Evolutionary conservation across 2,888 invertebrate genomes (phyloP).

Genomic region (Junonia oenone): DNA sequence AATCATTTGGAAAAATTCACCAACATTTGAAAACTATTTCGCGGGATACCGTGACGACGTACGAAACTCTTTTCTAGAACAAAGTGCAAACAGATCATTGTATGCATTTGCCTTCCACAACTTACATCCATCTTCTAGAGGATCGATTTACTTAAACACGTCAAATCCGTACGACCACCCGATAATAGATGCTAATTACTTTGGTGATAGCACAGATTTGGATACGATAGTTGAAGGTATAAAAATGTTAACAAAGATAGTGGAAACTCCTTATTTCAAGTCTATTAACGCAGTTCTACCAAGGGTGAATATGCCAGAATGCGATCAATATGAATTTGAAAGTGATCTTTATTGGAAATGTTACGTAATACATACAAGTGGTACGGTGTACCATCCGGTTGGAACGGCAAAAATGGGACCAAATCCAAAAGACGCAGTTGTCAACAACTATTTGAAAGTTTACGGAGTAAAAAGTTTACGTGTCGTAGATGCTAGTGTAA

Average conservation of each 20-base stretch:
- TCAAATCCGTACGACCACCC: conserved; percentile 80
- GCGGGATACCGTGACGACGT: not conserved
- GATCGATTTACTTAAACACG: conserved; percentile 75
- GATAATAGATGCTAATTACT: conserved; percentile 81
- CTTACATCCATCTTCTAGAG: conserved; percentile 73
- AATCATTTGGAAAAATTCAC: conserved; percentile 23
- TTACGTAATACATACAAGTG: conserved; percentile 64
- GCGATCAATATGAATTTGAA: conserved; percentile 40
- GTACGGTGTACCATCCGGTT: conserved; percentile 83
- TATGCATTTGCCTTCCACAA: conserved; percentile 52
- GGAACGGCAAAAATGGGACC: conserved; percentile 82
- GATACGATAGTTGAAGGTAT: conserved; percentile 45
- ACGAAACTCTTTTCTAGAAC: conserved; percentile 25
- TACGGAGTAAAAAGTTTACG: conserved; percentile 82
- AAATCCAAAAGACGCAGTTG: conserved; percentile 39
- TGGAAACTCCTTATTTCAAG: conserved; percentile 43
- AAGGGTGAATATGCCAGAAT: conserved; percentile 41
- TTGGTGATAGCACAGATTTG: conserved; percentile 76
- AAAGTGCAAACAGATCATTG: conserved; percentile 43
- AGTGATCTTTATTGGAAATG: conserved; percentile 51
- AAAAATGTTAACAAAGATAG: conserved; percentile 41
- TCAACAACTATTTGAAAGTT: conserved; percentile 81
- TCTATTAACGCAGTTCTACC: conserved; percentile 42
- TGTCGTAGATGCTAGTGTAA: conserved; percentile 87
- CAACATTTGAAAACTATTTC: not conserved